Conservation (phyloP, 2,797 vertebrate genomes). For the Myripristis murdjan region DNA sequence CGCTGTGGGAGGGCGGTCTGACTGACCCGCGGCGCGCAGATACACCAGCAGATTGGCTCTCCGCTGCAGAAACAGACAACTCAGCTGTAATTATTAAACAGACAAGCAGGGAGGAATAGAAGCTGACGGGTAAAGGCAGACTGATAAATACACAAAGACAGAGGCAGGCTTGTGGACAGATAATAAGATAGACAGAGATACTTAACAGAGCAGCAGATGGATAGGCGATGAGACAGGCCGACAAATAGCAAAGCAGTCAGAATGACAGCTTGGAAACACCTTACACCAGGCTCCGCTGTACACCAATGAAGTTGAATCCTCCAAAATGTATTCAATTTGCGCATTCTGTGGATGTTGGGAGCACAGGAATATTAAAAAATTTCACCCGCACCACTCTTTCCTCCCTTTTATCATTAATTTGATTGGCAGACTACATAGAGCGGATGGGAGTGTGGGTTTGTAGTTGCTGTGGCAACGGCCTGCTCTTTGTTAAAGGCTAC, state of each 20-base stretch:
- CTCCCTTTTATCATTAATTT: conserved; percentile 78
- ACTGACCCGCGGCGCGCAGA: conserved; percentile 40
- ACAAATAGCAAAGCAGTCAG: conserved; percentile 71
- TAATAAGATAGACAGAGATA: conserved; percentile 76
- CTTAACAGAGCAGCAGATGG: conserved; percentile 73
- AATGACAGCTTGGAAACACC: conserved; percentile 73
- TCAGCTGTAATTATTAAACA: conserved; percentile 75
- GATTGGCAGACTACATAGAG: conserved; percentile 82
- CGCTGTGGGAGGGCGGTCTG: conserved; percentile 1
- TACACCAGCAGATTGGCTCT: conserved; percentile 42
- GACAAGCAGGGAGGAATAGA: conserved; percentile 49
- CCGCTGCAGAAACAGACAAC: conserved; percentile 63
- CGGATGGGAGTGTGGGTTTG: conserved; percentile 82
- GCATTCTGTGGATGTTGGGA: conserved; percentile 19
- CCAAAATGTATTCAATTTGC: conserved; percentile 52
- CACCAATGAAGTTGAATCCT: conserved; percentile 46
- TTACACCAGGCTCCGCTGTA: conserved; percentile 44
- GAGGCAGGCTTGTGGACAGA: conserved; percentile 67
- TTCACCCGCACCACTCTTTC: conserved; percentile 40
- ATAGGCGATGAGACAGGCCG: conserved; percentile 76
- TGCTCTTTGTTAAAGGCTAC: conserved; percentile 85
- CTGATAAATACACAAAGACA: conserved; percentile 76
- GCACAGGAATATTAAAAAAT: conserved; percentile 43
- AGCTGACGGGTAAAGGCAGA: conserved; percentile 62
- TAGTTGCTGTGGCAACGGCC: conserved; percentile 87